Evolutionary conservation across 92 coral and sea anemone genomes (phyloP).

Genomic region (Porites evermanni): DNA sequence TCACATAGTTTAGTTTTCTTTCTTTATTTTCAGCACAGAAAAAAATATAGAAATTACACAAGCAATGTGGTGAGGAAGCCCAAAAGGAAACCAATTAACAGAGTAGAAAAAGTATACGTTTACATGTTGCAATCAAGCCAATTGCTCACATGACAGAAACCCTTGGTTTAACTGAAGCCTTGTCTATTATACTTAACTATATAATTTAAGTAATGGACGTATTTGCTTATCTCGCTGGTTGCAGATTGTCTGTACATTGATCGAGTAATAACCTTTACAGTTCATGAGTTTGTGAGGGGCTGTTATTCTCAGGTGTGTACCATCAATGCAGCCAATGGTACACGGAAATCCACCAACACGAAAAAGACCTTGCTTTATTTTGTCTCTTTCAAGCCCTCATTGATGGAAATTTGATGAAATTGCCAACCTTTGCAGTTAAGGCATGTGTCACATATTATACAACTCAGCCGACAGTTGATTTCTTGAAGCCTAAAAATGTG

Average conservation of each 20-base stretch:
- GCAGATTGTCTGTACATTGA: slow-evolving; percentile 43
- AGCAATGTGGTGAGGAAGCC: no score
- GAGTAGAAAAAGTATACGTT: no score
- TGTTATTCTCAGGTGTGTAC: slow-evolving; percentile 25
- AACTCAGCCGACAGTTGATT: slow-evolving; percentile 58
- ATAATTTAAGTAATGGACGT: no score
- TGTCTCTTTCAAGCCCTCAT: slow-evolving; percentile 5
- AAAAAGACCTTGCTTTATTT: slow-evolving; percentile 27
- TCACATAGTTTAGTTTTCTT: no score
- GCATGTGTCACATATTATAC: slow-evolving; percentile 40
- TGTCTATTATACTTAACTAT: no score
- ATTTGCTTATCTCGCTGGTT: slow-evolving; percentile 37
- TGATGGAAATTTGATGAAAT: slow-evolving; percentile 27
- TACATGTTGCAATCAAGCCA: no score
- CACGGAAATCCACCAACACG: slow-evolving; percentile 37
- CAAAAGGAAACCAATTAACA: no score
- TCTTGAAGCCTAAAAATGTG: slow-evolving; percentile 40
- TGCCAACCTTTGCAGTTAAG: slow-evolving; percentile 28
- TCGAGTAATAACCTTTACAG: slow-evolving; percentile 42
- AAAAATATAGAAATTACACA: no score
- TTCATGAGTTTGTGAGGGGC: slow-evolving; percentile 42
- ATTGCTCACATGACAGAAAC: no score
- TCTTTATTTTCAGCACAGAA: no score
- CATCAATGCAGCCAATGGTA: slow-evolving; percentile 40
- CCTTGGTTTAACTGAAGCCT: no score